Conservation (phyloP, 2,113 vertebrate genomes). For the Callithrix jacchus region DNA sequence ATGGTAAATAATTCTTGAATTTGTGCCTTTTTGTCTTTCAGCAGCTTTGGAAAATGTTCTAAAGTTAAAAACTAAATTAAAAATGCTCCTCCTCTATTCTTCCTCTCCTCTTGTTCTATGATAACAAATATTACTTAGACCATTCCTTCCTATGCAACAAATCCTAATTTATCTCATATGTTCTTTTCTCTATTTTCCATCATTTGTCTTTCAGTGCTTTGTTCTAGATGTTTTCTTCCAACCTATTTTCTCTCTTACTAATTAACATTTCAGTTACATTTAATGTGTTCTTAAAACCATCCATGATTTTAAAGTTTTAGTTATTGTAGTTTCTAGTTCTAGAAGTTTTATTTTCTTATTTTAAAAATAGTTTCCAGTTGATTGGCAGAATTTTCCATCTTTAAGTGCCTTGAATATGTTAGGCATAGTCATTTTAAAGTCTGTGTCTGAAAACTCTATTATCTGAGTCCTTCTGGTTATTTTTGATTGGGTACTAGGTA, state of each 20-base stretch:
- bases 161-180: background rate
- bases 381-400: background rate
- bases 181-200: background rate
- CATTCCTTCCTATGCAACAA: background rate
- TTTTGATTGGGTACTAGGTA: constrained; percentile 22
- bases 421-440: constrained; percentile 27
- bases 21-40: background rate
- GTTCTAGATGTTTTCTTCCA: constrained; percentile 42
- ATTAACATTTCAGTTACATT: constrained; percentile 19
- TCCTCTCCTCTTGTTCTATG: background rate
- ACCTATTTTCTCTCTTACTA: background rate
- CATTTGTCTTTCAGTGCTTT: constrained; percentile 18
- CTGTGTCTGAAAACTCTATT: constrained; percentile 18
- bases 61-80: background rate
- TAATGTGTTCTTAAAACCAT: background rate
- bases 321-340: constrained; percentile 11
- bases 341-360: constrained; percentile 1
- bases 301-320: background rate
- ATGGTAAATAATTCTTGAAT: constrained; percentile 31
- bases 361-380: constrained; percentile 15
- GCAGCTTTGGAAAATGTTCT: background rate
- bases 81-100: background rate
- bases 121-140: background rate
- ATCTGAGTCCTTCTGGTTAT: background rate
- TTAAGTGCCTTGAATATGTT: constrained; percentile 11